Evolutionary conservation across 2,888 invertebrate genomes (phyloP), one percentile per base, ranked within the genome.

Genomic region (Boloria euphrosyne): DNA sequence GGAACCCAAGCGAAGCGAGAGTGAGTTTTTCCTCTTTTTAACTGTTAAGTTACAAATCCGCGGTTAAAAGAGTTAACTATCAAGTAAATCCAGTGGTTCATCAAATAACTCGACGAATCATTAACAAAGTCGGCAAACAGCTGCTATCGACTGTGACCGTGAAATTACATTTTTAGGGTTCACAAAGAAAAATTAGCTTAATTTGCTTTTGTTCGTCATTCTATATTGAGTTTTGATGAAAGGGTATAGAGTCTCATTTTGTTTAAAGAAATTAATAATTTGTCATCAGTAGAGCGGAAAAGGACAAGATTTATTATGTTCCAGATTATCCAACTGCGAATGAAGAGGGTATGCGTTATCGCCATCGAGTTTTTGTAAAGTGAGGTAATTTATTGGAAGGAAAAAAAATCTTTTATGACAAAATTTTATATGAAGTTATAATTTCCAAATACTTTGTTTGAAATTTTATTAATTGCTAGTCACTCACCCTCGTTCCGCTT

Each of bases 301-400:
- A 53, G 67, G 65, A 69, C 69, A 73, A 74, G 75, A 76, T 76
- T 76, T 75, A 75, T 76, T 72, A 73, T 72, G 70, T 76, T 72
- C 66, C 46, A 70, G 72, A 68, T 70, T 74, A 73, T 64, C 68
- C 69, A 60, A 68, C 71, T 74, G 67, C 68, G 67, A 74, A 72
- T 72, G 71, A 74, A 68, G 51, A 64, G 67, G 67, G 69, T 69
- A 66, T 62, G 68, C 52, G 65, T 64, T 67, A 57, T 57, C 57
- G n/a, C 46, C 46, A 66, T 70, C 59, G 53, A 61, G 54, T 65
- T 31, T 63, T 57, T 43, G 14, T 43, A 18, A 44, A 55, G 18
- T 62, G 49, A 44, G 53, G 55, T 60, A 60, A 63, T 63, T 69
- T 63, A 63, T 66, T 63, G 17, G 31, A 38, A 59, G 49, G 6